These are phyloP conservation scores for Formica exsecta DNA, from an alignment of 1,140 invertebrate species.

Conservation along the genomic window DNA sequence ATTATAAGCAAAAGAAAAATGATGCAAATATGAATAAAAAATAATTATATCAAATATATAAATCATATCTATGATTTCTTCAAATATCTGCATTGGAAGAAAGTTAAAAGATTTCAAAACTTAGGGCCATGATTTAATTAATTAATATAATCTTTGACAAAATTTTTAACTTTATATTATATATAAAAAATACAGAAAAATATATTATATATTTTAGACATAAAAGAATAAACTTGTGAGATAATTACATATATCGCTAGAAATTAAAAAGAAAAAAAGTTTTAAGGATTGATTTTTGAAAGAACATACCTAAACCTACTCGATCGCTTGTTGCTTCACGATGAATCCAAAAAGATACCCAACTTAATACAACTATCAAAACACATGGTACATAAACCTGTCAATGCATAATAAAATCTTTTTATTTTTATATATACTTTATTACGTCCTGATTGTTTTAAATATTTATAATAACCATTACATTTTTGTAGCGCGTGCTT, in stretches of 20 bases:
- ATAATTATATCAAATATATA: slow-evolving; percentile 1
- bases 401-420: not conserved
- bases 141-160: not conserved
- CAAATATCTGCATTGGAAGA: not conserved
- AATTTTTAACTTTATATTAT: not conserved
- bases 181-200: not conserved
- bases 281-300: not conserved
- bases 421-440: not conserved
- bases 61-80: not conserved
- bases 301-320: slow-evolving; percentile 89
- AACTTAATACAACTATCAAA: slow-evolving; percentile 97
- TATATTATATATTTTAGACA: too few species aligned
- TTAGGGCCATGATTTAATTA: not conserved
- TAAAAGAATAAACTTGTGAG: too few species aligned
- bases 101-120: not conserved
- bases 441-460: not conserved
- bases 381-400: slow-evolving; percentile 97
- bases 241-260: too few species aligned
- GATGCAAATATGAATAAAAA: not conserved
- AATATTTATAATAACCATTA: not conserved
- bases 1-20: not conserved
- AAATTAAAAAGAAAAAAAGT: not conserved
- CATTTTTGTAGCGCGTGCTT: slow-evolving; percentile 33
- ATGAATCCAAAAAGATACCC: slow-evolving; percentile 99
- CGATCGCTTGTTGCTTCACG: slow-evolving; percentile 95